These are phyloP conservation scores for Murina feae DNA, from an alignment of 2,113 vertebrate species.

Conservation along the genomic window DNA sequence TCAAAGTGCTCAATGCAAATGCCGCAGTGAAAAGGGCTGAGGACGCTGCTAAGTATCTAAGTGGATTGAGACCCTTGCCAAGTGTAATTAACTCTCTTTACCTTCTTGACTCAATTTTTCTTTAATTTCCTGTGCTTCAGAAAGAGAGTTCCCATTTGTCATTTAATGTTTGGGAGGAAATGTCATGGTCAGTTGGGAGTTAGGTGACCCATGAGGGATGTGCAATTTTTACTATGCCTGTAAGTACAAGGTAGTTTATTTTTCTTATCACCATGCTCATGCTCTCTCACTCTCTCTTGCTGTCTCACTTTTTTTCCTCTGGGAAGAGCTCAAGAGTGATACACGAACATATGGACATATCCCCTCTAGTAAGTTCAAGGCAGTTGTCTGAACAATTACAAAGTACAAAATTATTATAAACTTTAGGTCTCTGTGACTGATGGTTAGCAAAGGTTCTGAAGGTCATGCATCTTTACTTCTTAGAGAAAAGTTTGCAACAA, in stretches of 20 bases:
- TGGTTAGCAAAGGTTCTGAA: constrained; percentile 36
- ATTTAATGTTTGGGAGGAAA: constrained; percentile 19
- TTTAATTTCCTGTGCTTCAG: constrained; percentile 25
- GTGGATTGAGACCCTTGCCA: constrained; percentile 30
- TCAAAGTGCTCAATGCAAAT: constrained; percentile 56
- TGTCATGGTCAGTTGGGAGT: background rate
- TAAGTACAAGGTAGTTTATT: background rate
- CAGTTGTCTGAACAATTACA: constrained; percentile 16
- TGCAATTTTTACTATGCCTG: background rate
- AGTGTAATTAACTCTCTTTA: constrained; percentile 61
- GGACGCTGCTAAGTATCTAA: constrained; percentile 2
- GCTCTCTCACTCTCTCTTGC: background rate
- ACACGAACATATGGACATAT: background rate
- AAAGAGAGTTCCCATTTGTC: constrained; percentile 10
- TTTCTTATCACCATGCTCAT: background rate
- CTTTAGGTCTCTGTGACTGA: background rate
- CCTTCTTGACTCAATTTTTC: constrained; percentile 32
- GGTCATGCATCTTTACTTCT: background rate
- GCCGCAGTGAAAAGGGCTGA: constrained; percentile 41
- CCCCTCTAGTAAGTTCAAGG: background rate
- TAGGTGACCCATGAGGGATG: background rate
- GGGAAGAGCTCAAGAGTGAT: background rate
- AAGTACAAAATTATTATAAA: constrained; percentile 24
- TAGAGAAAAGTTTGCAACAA: background rate
- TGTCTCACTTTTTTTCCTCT: background rate